Conservation (phyloP, 2,888 invertebrate species). For the Cataglyphis livida region DNA sequence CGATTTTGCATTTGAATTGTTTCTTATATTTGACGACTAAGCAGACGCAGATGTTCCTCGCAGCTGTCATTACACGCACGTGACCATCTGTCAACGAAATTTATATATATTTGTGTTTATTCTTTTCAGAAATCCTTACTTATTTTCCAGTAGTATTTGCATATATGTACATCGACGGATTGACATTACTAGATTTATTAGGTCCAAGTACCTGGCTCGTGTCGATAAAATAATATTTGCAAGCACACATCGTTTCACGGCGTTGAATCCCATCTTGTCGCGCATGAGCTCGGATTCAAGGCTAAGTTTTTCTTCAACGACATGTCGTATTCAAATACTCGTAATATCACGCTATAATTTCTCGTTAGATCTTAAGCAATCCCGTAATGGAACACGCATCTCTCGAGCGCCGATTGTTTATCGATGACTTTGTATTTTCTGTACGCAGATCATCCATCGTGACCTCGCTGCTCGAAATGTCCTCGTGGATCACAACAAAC, state of each 20-base stretch:
- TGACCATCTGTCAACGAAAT: neutral
- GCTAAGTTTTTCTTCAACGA: slow-evolving; percentile 9
- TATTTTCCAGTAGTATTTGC: neutral
- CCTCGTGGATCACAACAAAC: slow-evolving; percentile 93
- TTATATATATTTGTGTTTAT: neutral
- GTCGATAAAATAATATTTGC: slow-evolving; percentile 36
- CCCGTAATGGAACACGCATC: slow-evolving; percentile 62
- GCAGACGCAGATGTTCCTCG: neutral
- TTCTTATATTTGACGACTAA: neutral
- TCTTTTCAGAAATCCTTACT: neutral
- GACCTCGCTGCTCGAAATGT: slow-evolving; percentile 94
- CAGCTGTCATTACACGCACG: neutral
- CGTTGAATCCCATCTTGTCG: slow-evolving; percentile 32
- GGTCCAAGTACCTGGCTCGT: neutral
- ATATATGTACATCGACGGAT: neutral
- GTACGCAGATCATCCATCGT: slow-evolving; percentile 92
- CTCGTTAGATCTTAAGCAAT: slow-evolving; percentile 16
- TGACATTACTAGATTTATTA: slow-evolving; percentile 18
- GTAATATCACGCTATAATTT: slow-evolving; percentile 27
- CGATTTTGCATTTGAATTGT: neutral
- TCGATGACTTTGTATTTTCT: slow-evolving; percentile 30
- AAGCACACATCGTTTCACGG: neutral
- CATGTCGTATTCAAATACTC: neutral
- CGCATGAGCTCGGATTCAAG: slow-evolving; percentile 13
- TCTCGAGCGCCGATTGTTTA: slow-evolving; percentile 32